phyloP scores from a whole-genome alignment of 2,888 invertebrate genomes.

The Marronus borbonicus region DNA sequence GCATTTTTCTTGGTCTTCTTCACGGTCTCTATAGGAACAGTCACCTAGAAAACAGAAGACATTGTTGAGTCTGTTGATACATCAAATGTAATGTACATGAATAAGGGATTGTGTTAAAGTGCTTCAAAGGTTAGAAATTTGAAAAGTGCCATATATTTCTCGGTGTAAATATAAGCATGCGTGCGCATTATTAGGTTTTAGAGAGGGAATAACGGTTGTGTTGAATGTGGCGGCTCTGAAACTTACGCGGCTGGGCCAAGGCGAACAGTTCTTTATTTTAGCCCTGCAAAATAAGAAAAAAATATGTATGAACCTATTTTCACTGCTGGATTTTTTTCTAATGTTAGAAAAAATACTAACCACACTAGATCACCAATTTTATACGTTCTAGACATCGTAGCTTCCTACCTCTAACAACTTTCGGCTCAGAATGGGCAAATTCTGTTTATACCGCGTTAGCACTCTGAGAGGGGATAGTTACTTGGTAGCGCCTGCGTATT shows the following conservation, averaged over 20 bases:
- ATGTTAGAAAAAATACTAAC: slow-evolving; percentile 71
- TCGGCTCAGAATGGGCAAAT: slow-evolving; percentile 50
- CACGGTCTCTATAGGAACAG: slow-evolving; percentile 84
- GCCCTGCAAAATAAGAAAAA: slow-evolving; percentile 80
- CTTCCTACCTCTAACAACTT: slow-evolving; percentile 20
- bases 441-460: slow-evolving; percentile 53
- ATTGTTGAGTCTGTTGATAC: background rate
- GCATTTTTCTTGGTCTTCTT: slow-evolving; percentile 84
- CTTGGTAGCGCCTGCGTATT: slow-evolving; percentile 2
- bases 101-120: slow-evolving; percentile 2
- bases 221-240: slow-evolving; percentile 64
- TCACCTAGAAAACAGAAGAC: slow-evolving; percentile 76
- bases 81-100: background rate
- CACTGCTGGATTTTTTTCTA: slow-evolving; percentile 34
- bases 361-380: slow-evolving; percentile 81
- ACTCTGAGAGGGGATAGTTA: slow-evolving; percentile 30
- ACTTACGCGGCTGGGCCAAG: slow-evolving; percentile 98
- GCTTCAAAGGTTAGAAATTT: slow-evolving; percentile 50
- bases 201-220: slow-evolving; percentile 69
- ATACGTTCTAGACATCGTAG: slow-evolving; percentile 73
- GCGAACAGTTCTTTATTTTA: slow-evolving; percentile 97
- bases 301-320: slow-evolving; percentile 32
- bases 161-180: slow-evolving; percentile 54
- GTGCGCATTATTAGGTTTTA: slow-evolving; percentile 59
- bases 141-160: slow-evolving; percentile 13